Conservation (phyloP, 2,113 vertebrate genomes). For the Crypturellus undulatus region DNA sequence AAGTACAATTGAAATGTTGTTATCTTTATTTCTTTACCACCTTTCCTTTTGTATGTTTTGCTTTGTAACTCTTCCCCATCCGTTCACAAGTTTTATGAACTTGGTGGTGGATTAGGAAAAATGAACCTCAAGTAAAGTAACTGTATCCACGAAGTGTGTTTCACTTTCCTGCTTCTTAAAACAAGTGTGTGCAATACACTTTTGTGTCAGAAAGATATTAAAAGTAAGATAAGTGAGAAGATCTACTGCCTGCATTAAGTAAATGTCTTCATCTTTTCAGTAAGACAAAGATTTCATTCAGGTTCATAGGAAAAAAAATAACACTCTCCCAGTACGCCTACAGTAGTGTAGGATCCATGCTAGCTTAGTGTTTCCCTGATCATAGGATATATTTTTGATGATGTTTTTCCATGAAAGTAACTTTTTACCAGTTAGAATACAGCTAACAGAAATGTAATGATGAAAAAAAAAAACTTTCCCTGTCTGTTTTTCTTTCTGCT, state of each 20-base stretch:
- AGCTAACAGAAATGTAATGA: neutral
- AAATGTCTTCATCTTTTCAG: neutral
- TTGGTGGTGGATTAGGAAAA: neutral
- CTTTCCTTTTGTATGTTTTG: neutral
- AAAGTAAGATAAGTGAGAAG: neutral
- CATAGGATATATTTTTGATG: neutral
- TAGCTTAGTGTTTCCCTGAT: neutral
- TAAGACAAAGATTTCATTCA: neutral
- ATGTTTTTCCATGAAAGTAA: neutral
- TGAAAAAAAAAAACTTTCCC: neutral
- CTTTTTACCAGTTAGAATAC: neutral
- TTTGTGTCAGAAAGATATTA: neutral
- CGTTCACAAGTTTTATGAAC: neutral
- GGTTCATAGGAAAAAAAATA: neutral
- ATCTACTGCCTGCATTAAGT: neutral
- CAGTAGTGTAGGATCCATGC: neutral
- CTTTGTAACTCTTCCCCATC: neutral
- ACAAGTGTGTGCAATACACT: neutral
- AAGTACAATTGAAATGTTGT: neutral
- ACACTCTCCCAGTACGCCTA: neutral
- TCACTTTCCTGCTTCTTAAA: neutral
- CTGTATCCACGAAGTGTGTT: neutral
- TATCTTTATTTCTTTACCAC: neutral
- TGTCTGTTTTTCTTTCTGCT: neutral
- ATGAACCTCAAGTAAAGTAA: neutral